Base-by-base conservation (phyloP, 2,113 vertebrate species). In the Prietella phreatophila region DNA sequence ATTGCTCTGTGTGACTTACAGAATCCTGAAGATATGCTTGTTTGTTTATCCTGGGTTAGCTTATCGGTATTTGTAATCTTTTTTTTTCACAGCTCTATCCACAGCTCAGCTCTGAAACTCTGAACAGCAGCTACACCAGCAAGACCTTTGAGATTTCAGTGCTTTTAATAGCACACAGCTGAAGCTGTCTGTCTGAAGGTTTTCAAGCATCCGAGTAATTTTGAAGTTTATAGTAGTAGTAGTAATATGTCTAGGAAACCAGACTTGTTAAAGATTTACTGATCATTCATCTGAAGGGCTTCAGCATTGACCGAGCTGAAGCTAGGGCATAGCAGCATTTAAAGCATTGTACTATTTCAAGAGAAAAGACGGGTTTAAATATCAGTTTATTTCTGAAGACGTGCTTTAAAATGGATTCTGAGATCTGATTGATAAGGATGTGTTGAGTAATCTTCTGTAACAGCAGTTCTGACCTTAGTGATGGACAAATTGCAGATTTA, bases 91-190 rank as follows among this genome's bases (percentile, higher is more conserved):
- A 56, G 69, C 55, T 69, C 53, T 86, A 89, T 60, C 60, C 79
- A 82, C 89, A 71, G 88, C 88, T 79, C 39, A 82, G 58, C n/a
- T 5, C 82, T 42, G 33, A 65, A 42, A 27, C 63, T 81, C 73
- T 88, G 83, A 56, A 69, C 80, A 83, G 73, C 65, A 47, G 53
- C 42, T 65, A 53, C 78, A 86, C 82, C 19, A 63, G 65, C 63
- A 69, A 87, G 87, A 84, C 89, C 91, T 91, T 30, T 80, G 87
- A 89, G 92, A 92, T 91, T 91, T 90, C 89, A 88, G 90, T 87
- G 93, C 93, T 95, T 95, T 95, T 95, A 93, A 94, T 96, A 96
- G 94, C 92, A 47, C 92, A 92, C 93, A 94, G 95, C 94, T 95
- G 95, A 95, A 92, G 90, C 91, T 85, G 93, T 89, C 90, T 89